Evolutionary conservation across 2,113 vertebrate genomes (phyloP).

Genomic region (Stictonetta naevosa): DNA sequence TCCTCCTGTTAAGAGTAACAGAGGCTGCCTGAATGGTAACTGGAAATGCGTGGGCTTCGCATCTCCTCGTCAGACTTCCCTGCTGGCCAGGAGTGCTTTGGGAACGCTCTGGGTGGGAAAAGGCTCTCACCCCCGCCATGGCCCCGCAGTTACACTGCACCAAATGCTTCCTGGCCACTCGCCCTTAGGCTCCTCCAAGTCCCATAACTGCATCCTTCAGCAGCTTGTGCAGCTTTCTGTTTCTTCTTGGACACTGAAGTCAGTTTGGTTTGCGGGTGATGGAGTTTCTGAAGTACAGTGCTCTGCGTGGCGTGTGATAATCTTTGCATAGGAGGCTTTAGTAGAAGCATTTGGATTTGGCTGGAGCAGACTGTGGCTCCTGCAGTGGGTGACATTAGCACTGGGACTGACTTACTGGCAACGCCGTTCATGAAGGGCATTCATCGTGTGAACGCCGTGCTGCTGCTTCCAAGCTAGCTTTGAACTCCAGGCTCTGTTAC

Average conservation of each 20-base stretch:
- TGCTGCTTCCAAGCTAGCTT: not conserved
- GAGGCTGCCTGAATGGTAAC: not conserved
- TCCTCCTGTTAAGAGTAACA: not conserved
- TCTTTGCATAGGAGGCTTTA: not conserved
- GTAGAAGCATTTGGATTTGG: not conserved
- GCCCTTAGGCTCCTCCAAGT: accelerated
- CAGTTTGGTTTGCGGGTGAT: not conserved
- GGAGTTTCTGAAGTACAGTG: not conserved
- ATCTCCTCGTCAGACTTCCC: accelerated
- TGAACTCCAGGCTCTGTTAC: not conserved
- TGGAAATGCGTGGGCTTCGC: not conserved
- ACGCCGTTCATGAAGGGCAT: not conserved
- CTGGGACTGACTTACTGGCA: not conserved
- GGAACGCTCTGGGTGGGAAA: not conserved
- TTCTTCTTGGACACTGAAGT: not conserved
- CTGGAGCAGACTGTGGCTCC: not conserved
- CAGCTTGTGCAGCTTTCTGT: not conserved
- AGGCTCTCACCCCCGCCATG: not conserved
- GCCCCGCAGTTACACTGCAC: accelerated
- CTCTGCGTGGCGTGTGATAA: accelerated
- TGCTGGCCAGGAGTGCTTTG: not conserved
- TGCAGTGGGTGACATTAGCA: not conserved
- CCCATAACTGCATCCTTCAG: accelerated
- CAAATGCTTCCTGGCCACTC: not conserved
- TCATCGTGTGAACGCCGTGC: not conserved